Evolutionary conservation across 2,888 invertebrate genomes (phyloP).

Genomic region (Drosophila formosana): DNA sequence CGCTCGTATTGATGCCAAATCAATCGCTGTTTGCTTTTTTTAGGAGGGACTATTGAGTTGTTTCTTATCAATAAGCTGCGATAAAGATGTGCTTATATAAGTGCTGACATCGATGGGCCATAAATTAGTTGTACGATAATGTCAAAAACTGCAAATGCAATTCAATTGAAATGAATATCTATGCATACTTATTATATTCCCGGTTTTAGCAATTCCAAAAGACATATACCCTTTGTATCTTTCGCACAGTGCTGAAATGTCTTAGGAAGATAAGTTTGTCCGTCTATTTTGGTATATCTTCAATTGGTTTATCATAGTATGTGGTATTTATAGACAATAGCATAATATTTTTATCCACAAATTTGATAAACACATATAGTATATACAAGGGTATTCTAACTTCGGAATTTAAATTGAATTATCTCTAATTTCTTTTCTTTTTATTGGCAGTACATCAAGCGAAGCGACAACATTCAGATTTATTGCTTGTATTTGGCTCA

Average conservation of each 20-base stretch:
- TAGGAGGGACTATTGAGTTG: conserved; percentile 1
- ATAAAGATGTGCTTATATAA: conserved; percentile 30
- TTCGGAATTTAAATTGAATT: not conserved
- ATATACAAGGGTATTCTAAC: not conserved
- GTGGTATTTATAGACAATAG: not conserved
- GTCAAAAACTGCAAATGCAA: conserved; percentile 20
- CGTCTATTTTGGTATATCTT: not conserved
- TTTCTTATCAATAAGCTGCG: conserved; percentile 19
- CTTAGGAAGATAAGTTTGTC: not conserved
- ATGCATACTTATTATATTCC: conserved; percentile 9
- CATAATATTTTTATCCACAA: not conserved
- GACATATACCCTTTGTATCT: not conserved
- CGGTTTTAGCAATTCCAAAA: not conserved
- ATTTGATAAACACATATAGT: not conserved
- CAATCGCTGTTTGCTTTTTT: conserved; percentile 5
- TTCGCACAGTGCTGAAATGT: not conserved
- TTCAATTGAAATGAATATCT: conserved; percentile 20
- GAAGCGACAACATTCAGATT: conserved; percentile 21
- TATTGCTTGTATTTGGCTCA: conserved; percentile 29
- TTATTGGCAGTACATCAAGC: conserved; percentile 5
- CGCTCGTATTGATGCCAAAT: conserved; percentile 16
- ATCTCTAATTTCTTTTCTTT: not conserved
- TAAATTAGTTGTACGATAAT: conserved; percentile 39
- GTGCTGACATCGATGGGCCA: conserved; percentile 7
- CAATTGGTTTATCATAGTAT: not conserved